Evolutionary conservation across 2,113 vertebrate species (phyloP).

Genomic region (Lucifuga dentata): DNA sequence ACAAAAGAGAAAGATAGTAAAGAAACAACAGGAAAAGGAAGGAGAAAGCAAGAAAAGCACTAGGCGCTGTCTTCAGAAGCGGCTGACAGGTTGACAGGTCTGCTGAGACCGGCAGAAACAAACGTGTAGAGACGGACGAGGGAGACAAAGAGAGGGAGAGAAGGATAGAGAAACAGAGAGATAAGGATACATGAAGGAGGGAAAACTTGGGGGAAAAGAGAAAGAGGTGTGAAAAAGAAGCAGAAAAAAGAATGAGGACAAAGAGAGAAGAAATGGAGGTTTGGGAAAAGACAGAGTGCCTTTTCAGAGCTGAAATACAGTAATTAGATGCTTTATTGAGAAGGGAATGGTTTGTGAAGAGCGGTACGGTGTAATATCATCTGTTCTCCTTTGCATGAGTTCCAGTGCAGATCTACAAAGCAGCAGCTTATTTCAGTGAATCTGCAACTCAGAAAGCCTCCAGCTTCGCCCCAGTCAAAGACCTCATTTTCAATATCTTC

Average conservation of each 20-base stretch:
- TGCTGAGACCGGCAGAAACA: slow-evolving; percentile 73
- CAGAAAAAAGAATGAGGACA: slow-evolving; percentile 6
- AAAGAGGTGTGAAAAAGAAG: slow-evolving; percentile 16
- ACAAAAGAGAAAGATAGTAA: slow-evolving; percentile 9
- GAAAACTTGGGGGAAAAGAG: slow-evolving; percentile 12
- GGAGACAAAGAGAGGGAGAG: slow-evolving; percentile 6
- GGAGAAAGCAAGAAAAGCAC: slow-evolving; percentile 56
- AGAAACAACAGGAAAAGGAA: slow-evolving; percentile 60
- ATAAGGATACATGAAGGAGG: neutral
- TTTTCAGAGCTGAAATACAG: slow-evolving; percentile 35
- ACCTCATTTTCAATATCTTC: slow-evolving; percentile 15
- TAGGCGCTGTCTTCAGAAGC: slow-evolving; percentile 56
- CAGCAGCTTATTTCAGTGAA: slow-evolving; percentile 31
- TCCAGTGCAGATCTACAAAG: slow-evolving; percentile 25
- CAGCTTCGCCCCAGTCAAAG: neutral
- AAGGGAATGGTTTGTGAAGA: slow-evolving; percentile 39
- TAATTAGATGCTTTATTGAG: slow-evolving; percentile 39
- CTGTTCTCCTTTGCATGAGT: slow-evolving; percentile 25
- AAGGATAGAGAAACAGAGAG: neutral
- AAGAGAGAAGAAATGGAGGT: slow-evolving; percentile 1
- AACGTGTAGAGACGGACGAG: slow-evolving; percentile 45
- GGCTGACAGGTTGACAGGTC: slow-evolving; percentile 76
- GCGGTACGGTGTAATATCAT: slow-evolving; percentile 21
- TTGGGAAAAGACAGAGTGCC: slow-evolving; percentile 1
- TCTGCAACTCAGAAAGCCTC: slow-evolving; percentile 20